These are phyloP conservation scores for Xestia c-nigrum DNA, from an alignment of 2,888 invertebrate species.

Conservation along the genomic window DNA sequence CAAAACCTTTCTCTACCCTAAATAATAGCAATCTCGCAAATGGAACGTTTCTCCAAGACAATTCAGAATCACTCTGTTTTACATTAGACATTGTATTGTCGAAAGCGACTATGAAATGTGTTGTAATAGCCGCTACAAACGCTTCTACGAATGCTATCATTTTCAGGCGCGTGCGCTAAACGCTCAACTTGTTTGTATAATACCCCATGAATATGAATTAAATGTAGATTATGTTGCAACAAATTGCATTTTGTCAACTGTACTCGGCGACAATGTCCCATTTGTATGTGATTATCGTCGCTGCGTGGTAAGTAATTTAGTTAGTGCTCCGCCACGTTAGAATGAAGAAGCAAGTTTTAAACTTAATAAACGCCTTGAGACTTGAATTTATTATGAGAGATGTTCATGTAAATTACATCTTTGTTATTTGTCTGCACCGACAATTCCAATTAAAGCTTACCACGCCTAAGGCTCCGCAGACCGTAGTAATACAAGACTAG, in stretches of 20 bases:
- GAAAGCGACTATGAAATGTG: conserved; percentile 65
- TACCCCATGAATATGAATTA: conserved; percentile 65
- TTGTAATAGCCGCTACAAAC: conserved; percentile 62
- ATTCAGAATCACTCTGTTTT: conserved; percentile 67
- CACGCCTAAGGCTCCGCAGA: conserved; percentile 52
- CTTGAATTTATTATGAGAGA: conserved; percentile 50
- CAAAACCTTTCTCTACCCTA: conserved; percentile 29
- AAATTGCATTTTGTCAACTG: conserved; percentile 63
- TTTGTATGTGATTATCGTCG: conserved; percentile 61
- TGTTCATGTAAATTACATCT: conserved; percentile 46
- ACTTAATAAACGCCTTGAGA: conserved; percentile 38
- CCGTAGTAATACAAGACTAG: conserved; percentile 41
- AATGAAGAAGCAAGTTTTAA: conserved; percentile 55
- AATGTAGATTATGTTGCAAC: conserved; percentile 65
- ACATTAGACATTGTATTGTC: conserved; percentile 65
- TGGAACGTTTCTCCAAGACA: conserved; percentile 58
- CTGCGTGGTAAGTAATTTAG: conserved; percentile 50
- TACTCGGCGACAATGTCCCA: conserved; percentile 54
- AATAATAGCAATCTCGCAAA: conserved; percentile 58
- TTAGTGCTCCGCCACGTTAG: conserved; percentile 49
- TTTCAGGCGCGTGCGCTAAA: conserved; percentile 62
- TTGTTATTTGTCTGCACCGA: conserved; percentile 51
- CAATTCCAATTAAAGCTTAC: conserved; percentile 61
- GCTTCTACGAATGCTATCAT: conserved; percentile 59
- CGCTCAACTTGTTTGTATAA: conserved; percentile 62